phyloP scores from a whole-genome alignment of 2,113 vertebrate genomes.

The Oncorhynchus tshawytscha region DNA sequence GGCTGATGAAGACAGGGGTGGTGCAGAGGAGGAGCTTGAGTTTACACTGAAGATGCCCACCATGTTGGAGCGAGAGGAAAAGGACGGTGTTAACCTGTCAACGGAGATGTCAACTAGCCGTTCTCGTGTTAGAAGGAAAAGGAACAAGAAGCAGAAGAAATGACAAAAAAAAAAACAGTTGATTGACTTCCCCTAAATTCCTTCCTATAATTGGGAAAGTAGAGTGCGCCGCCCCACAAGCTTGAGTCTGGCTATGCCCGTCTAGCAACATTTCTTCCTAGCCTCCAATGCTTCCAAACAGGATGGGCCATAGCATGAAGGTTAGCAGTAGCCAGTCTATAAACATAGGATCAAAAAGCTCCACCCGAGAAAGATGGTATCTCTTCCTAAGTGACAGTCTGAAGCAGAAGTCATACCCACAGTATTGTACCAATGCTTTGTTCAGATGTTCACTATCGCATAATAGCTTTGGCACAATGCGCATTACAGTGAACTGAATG shows the following conservation, averaged over 20 bases:
- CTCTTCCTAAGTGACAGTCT: too few species aligned
- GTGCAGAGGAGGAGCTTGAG: conserved; percentile 38
- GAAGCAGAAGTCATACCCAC: too few species aligned
- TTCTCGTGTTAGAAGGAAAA: conserved; percentile 61
- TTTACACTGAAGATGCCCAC: conserved; percentile 41
- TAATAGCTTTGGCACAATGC: too few species aligned
- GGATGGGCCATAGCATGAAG: neutral
- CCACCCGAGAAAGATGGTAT: too few species aligned
- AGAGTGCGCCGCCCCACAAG: neutral
- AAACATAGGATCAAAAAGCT: too few species aligned
- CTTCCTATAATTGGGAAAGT: neutral
- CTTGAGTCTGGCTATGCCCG: neutral
- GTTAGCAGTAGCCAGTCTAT: neutral
- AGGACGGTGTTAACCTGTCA: conserved; percentile 15
- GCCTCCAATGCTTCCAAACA: neutral
- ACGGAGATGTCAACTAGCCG: conserved; percentile 16
- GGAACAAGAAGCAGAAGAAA: conserved; percentile 69
- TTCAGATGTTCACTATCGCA: too few species aligned
- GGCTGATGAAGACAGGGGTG: too few species aligned
- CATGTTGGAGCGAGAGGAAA: conserved; percentile 41
- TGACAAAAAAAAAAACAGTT: neutral
- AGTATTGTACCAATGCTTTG: too few species aligned
- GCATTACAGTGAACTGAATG: too few species aligned
- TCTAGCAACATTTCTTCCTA: neutral
- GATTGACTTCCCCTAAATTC: conserved; percentile 25